These are phyloP conservation scores for Drosophila affinis DNA, from an alignment of 2,888 invertebrate species.

Conservation along the genomic window DNA sequence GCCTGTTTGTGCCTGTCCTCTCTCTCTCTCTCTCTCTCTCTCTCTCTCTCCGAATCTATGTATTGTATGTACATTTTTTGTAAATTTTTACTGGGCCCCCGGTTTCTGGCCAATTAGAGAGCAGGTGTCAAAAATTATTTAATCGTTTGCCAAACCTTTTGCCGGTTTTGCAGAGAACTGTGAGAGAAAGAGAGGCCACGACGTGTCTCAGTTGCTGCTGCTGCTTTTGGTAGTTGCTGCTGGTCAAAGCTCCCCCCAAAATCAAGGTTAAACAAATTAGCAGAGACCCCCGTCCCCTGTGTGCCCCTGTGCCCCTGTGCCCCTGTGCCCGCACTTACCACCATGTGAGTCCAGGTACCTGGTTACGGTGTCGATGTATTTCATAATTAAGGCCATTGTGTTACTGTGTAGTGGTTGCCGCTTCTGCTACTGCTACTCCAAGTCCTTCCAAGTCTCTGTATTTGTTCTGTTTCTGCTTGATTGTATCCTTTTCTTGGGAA, in stretches of 20 bases:
- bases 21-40: no score
- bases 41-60: conserved; percentile 4
- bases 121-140: conserved; percentile 75
- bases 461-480: conserved; percentile 24
- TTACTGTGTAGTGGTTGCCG: conserved; percentile 71
- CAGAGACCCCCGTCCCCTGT: conserved; percentile 23
- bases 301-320: no score
- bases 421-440: conserved; percentile 17
- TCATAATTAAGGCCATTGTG: conserved; percentile 91
- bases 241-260: conserved; percentile 31
- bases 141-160: conserved; percentile 58
- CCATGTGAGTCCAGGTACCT: conserved; percentile 92
- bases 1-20: not conserved
- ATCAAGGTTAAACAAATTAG: conserved; percentile 78
- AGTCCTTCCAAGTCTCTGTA: conserved; percentile 35
- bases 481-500: conserved; percentile 35
- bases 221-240: conserved; percentile 1
- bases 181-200: conserved; percentile 35
- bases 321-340: conserved; percentile 86
- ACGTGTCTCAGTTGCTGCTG: conserved; percentile 12
- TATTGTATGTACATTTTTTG: not conserved
- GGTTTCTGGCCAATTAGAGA: conserved; percentile 71
- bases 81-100: conserved; percentile 13
- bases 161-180: conserved; percentile 65
- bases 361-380: conserved; percentile 91